Conservation (phyloP, 2,113 vertebrate species). For the Notiomystis cincta region DNA sequence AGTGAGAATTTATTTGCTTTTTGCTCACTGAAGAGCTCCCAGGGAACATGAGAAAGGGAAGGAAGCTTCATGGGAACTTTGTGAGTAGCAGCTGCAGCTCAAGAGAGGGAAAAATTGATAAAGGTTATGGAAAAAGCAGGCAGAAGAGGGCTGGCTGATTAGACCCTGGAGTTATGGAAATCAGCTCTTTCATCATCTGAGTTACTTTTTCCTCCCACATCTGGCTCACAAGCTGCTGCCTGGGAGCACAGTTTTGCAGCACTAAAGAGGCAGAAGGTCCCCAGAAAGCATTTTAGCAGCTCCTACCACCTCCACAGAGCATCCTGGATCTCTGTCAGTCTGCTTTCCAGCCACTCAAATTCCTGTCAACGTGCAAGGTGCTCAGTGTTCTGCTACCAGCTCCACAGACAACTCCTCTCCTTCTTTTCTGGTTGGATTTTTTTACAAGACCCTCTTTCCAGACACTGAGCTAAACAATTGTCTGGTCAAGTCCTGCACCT, state of each 20-base stretch:
- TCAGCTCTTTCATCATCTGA: neutral
- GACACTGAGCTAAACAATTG: neutral
- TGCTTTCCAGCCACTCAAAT: neutral
- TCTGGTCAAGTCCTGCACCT: neutral
- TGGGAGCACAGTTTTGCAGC: neutral
- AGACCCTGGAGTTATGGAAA: neutral
- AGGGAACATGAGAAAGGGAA: neutral
- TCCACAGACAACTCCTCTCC: neutral
- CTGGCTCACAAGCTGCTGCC: neutral
- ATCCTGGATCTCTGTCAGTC: neutral
- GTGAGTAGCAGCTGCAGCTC: neutral
- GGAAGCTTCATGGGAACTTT: neutral
- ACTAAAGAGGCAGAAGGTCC: neutral
- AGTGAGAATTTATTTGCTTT: neutral
- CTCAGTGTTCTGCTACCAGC: neutral
- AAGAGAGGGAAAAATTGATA: neutral
- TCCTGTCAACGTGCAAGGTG: neutral
- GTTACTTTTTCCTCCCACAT: neutral
- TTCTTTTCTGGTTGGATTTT: too few species aligned
- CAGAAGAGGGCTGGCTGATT: neutral
- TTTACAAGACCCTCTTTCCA: rapidly evolving
- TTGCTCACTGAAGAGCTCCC: neutral
- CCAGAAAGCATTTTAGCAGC: neutral
- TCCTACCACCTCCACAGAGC: neutral
- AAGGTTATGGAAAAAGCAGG: neutral